Conservation (phyloP, 2,113 vertebrate species). For the Nicator chloris region DNA sequence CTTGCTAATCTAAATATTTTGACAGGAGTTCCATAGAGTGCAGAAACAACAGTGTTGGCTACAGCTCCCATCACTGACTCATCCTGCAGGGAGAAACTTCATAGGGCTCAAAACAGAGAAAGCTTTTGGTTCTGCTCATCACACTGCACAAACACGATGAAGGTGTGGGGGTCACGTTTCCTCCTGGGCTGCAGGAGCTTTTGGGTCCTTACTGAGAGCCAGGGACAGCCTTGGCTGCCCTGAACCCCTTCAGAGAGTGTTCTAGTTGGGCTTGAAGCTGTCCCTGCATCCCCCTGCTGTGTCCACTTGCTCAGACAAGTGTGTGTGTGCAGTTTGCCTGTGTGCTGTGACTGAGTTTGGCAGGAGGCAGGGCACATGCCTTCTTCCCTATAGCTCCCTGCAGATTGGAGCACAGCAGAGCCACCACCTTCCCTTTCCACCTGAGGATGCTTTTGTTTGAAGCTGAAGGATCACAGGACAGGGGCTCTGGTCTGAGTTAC, state of each 20-base stretch:
- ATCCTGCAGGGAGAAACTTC: not conserved
- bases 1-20: conserved; percentile 47
- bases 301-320: not conserved
- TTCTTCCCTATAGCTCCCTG: not conserved
- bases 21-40: not conserved
- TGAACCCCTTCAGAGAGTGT: not conserved
- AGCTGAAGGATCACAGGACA: not conserved
- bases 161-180: not conserved
- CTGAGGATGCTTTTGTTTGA: not conserved
- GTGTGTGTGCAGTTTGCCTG: not conserved
- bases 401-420: not conserved
- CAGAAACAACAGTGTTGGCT: conserved; percentile 26
- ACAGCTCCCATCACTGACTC: conserved; percentile 6
- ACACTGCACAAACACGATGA: not conserved
- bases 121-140: not conserved
- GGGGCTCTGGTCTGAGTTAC: not conserved
- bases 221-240: not conserved
- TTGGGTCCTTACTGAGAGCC: not conserved
- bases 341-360: not conserved
- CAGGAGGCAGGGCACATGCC: fast-evolving
- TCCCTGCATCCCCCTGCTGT: fast-evolving
- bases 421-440: not conserved
- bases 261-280: not conserved
- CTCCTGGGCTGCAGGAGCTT: not conserved
- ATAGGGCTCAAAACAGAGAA: not conserved